Base-by-base conservation (phyloP, 2,113 vertebrate genomes). In the Chaenocephalus aceratus region DNA sequence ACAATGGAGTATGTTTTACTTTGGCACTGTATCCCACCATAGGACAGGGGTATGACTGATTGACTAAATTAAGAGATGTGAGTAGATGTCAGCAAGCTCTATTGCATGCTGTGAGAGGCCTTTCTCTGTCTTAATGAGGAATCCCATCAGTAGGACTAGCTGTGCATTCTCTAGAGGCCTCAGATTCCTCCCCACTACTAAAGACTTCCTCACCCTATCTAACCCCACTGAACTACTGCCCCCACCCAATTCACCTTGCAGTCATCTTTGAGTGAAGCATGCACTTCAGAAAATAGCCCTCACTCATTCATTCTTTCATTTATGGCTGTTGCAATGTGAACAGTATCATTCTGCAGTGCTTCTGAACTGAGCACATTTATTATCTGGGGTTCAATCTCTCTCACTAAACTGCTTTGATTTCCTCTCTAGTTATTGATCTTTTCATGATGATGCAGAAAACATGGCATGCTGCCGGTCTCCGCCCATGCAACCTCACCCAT, bases 91-190 rank as follows among this genome's bases (percentile, higher is more conserved):
- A 67, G 68, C 68, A 49, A 48, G 46, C 49, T 74, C 60, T 72
- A 75, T 53, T 84, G 62, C 77, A 85, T 82, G 68, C 72, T 78
- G 57, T 52, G 75, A 78, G 62, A 78, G 65, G 69, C 41, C 56
- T 72, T 18, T 72, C 44, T 65, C 49, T 10, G 46, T 73, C 63
- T 71, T 48, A 71, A 12, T 15, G 74, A 76, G 58, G 67, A 85
- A 77, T 83, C 51, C 59, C 75, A 26, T 56, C 34, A 3, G 58
- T 41, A 18, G 1, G 36, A 72, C 51, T 60, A 78, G 78, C 60
- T 72, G 66, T 52, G 23, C 59, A 65, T 77, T 68, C 79, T 79
- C 69, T 26, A 18, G 57, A 83, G 59, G 73, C 51, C 52, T 82
- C 69, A 18, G 59, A 90, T 86, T 85, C 21, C 58, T 49, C 56